Evolutionary conservation across 1,140 invertebrate species (phyloP), one percentile per base, ranked within the genome.

Genomic region (Drosophila pallidifrons): DNA sequence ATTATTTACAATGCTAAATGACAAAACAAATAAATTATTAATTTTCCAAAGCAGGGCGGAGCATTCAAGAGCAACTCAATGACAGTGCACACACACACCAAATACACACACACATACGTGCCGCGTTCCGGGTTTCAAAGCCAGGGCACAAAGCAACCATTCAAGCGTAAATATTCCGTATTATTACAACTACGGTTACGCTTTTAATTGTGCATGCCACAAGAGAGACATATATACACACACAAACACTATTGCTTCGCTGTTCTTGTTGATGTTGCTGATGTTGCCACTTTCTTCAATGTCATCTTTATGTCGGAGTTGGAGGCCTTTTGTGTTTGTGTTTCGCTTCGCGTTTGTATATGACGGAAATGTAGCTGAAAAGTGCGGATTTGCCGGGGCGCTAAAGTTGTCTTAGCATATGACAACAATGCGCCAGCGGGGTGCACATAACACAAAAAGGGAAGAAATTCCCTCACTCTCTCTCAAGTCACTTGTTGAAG

Each of bases 11-110:
- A 85, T 90, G 81, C 63, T 77, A 81, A 90, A 89, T 89, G 85
- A 89, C 86, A 89, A 89, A 85, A 89, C 85, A 89, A 89, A 89
- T 89, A 89, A 89, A 85, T 89, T 89, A 89, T 89, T 81, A 89
- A 89, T 89, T 76, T 75, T 81, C 78, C 61, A 85, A 78, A 68
- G 47, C 64, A 75, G 65, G 20, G 20, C 20, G 20, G 25, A 61
- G 72, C 47, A 47, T 64, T 52, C 72, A 71, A 52, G 69, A 60
- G 68, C 61, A 47, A 25, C 60, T 64, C 61, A 77, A 89, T 88
- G 85, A 88, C 85, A 75, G 77, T 68, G 83, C 81, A 81, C 54
- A 72, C 30, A 54, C 51, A 25, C 51, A 54, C 51, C 51, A 54
- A 11, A 54, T 28, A 32, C 51, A 54, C 30, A 25, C 15, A 20